These are phyloP conservation scores for Tichodroma muraria DNA, from an alignment of 2,113 vertebrate genomes.

Conservation along the genomic window DNA sequence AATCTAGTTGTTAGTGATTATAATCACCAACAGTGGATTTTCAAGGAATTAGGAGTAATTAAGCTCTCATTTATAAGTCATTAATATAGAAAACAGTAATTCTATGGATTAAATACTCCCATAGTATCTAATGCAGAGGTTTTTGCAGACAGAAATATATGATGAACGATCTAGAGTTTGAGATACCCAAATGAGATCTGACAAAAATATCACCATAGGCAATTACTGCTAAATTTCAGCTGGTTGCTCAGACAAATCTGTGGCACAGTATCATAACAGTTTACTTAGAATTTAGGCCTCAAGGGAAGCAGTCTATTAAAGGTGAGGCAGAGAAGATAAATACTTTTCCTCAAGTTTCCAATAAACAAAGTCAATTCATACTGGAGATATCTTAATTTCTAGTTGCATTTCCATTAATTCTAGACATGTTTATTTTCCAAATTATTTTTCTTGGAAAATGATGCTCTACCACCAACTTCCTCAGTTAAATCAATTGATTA, in stretches of 20 bases:
- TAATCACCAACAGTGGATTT: constrained; percentile 46
- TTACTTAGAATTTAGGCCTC: background rate
- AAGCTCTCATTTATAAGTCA: constrained; percentile 50
- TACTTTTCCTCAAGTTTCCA: background rate
- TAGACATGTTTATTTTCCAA: background rate
- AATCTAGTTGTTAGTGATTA: constrained; percentile 21
- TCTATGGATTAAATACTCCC: background rate
- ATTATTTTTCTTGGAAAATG: background rate
- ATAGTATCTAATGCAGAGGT: background rate
- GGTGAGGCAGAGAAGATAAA: background rate
- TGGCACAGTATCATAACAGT: background rate
- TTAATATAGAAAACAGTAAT: constrained; percentile 51
- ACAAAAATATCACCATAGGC: background rate
- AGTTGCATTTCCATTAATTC: background rate
- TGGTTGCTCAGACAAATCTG: background rate
- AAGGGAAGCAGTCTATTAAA: background rate
- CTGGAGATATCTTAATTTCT: background rate
- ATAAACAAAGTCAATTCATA: background rate
- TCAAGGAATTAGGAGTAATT: constrained; percentile 54
- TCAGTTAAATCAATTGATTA: background rate
- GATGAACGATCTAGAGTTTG: background rate
- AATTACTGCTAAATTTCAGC: background rate
- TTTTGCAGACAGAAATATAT: constrained; percentile 11
- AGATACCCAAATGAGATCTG: background rate
- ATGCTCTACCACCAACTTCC: background rate